Conservation (phyloP, 1,140 invertebrate genomes). For the Drosophila aff. region DNA sequence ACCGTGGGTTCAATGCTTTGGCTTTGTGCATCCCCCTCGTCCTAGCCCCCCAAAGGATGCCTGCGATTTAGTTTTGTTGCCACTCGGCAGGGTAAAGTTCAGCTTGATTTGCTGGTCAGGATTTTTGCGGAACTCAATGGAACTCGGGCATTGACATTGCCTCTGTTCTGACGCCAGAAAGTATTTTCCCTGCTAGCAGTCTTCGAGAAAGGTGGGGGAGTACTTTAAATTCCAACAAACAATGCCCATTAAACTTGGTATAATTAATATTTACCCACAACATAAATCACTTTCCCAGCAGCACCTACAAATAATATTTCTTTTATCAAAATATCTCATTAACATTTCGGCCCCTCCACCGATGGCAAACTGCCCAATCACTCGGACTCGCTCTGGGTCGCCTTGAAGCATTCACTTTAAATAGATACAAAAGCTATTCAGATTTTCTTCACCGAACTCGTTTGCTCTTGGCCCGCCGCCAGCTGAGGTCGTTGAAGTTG, state of each 20-base stretch:
- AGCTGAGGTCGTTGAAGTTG: conserved; percentile 12
- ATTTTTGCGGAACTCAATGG: conserved; percentile 30
- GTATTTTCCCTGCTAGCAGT: neutral
- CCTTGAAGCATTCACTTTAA: conserved; percentile 50
- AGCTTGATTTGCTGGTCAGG: conserved; percentile 37
- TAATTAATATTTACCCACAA: conserved; percentile 1
- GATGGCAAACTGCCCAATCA: conserved; percentile 45
- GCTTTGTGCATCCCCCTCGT: conserved; percentile 48
- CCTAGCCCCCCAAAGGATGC: conserved; percentile 12
- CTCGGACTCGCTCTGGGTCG: conserved; percentile 23
- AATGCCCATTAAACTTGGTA: conserved; percentile 1
- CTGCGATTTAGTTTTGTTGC: conserved; percentile 33
- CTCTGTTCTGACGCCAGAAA: neutral
- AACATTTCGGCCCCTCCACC: conserved; percentile 11
- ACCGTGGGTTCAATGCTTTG: conserved; percentile 65
- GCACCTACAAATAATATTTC: conserved; percentile 30
- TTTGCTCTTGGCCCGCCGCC: conserved; percentile 15
- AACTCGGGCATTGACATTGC: conserved; percentile 31
- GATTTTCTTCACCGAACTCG: conserved; percentile 32
- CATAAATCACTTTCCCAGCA: conserved; percentile 29
- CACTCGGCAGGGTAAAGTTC: conserved; percentile 29
- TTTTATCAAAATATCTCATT: conserved; percentile 39
- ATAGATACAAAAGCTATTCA: conserved; percentile 43
- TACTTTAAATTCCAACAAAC: neutral
- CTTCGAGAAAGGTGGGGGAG: too few relatives aligned